These are phyloP conservation scores for Leucophora obtusa DNA, from an alignment of 2,888 invertebrate genomes.

Conservation along the genomic window DNA sequence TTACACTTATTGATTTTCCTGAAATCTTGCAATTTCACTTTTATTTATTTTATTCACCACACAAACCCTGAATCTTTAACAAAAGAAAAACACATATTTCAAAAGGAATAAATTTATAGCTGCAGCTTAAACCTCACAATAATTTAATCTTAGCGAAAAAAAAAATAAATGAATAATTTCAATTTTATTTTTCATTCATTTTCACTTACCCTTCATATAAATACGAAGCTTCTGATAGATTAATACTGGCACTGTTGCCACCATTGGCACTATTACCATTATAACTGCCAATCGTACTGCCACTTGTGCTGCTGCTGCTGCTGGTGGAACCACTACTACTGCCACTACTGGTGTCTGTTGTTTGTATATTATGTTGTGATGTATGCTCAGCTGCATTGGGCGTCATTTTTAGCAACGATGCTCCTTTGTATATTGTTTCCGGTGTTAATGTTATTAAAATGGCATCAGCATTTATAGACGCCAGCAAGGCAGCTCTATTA, in stretches of 20 bases:
- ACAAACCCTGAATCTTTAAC: too few relatives aligned
- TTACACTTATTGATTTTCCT: background rate
- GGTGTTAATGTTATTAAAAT: slow-evolving; percentile 78
- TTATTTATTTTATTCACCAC: slow-evolving; percentile 2
- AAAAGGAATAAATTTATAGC: slow-evolving; percentile 32
- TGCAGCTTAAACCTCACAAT: slow-evolving; percentile 13
- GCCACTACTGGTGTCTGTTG: slow-evolving; percentile 49
- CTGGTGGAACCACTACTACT: slow-evolving; percentile 54
- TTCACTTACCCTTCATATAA: slow-evolving; percentile 75
- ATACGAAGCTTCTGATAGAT: slow-evolving; percentile 70
- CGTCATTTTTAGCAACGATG: slow-evolving; percentile 75
- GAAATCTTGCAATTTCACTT: slow-evolving; percentile 14
- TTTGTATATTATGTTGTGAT: slow-evolving; percentile 40
- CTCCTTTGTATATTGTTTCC: slow-evolving; percentile 78
- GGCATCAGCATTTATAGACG: slow-evolving; percentile 66
- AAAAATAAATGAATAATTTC: slow-evolving; percentile 19
- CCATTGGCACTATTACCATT: slow-evolving; percentile 45
- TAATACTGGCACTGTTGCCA: slow-evolving; percentile 59
- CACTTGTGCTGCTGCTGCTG: slow-evolving; percentile 51
- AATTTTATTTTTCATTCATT: slow-evolving; percentile 19
- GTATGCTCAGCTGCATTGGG: slow-evolving; percentile 67
- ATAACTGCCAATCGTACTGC: slow-evolving; percentile 57
- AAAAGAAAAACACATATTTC: background rate
- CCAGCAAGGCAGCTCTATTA: slow-evolving; percentile 49
- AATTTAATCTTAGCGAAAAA: slow-evolving; percentile 19